Evolutionary conservation across 2,888 invertebrate genomes (phyloP), one percentile per base, ranked within the genome.

Genomic region (Hartigia nigra): DNA sequence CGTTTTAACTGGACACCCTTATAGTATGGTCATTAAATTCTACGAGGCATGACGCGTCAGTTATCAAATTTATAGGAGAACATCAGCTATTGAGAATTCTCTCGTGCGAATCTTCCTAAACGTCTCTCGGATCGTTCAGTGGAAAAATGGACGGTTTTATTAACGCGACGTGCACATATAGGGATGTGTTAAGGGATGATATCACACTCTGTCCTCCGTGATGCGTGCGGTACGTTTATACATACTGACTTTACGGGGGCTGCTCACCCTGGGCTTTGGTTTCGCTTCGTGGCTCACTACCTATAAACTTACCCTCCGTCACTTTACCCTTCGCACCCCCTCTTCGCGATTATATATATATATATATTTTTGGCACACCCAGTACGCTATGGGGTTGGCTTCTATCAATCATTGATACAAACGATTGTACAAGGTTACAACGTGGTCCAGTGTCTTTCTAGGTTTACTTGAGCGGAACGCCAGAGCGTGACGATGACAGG

Each of bases 181-280:
- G 72, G 72, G 72, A 72, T 34, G 12, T 3, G 32, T 72, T 72
- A 72, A 55, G 55, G 55, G 55, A 55, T 23, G 72, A 72, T 34
- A 34, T 72, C 31, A 72, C 72, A 34, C 32, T 72, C 31, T 31
- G 34, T 34, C 72, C 34, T 72, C 12, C 12, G 31, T 34, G 72
- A 72, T 72, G 72, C 72, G 31, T 34, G 72, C 34, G 72, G 31
- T 34, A 34, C 72, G 72, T 72, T 31, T 72, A 72, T 32, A 72
- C 72, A 23, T 31, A 34, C 72, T 72, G 34, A 31, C 72, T 72
- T 72, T 72, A 72, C 72, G 72, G 72, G 72, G 72, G 72, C 12
- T 72, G 31, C 72, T 12, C 72, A 72, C 72, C 72, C 72, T 34
- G 85, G 84, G 87, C 84, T 81, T 80, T 81, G 82, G 84, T 83